Conservation (phyloP, 2,797 vertebrate genomes). For the Pogoniulus pusillus region DNA sequence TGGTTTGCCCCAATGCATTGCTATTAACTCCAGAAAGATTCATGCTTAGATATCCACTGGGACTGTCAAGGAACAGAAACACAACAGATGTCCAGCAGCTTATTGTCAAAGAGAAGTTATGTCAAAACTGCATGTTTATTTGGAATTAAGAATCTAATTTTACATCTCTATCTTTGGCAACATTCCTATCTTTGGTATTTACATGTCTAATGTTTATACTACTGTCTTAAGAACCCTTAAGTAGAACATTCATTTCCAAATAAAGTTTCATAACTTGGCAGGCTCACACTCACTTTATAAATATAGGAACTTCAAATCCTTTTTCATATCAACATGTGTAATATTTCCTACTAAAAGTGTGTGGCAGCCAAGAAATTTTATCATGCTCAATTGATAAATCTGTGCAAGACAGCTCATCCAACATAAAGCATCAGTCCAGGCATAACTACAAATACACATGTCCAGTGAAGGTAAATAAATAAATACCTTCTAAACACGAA, state of each 20-base stretch:
- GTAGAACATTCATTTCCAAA: constrained; percentile 66
- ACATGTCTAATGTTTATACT: constrained; percentile 48
- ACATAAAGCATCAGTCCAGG: neutral
- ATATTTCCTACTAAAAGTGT: constrained; percentile 50
- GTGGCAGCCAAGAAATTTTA: constrained; percentile 58
- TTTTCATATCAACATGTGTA: constrained; percentile 59
- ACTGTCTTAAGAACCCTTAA: constrained; percentile 41
- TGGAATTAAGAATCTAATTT: constrained; percentile 45
- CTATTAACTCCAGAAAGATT: neutral
- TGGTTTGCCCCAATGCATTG: neutral
- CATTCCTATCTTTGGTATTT: constrained; percentile 42
- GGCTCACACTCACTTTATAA: constrained; percentile 17
- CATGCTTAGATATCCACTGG: neutral
- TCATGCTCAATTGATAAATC: constrained; percentile 59
- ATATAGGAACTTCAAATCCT: constrained; percentile 48
- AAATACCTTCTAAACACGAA: neutral
- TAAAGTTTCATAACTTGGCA: constrained; percentile 68
- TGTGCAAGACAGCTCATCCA: constrained; percentile 27
- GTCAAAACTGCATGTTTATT: constrained; percentile 21
- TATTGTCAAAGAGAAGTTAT: constrained; percentile 1
- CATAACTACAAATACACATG: constrained; percentile 15
- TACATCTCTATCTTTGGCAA: constrained; percentile 27
- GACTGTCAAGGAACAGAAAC: constrained; percentile 10
- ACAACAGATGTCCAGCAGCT: constrained; percentile 21
- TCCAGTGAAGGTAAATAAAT: constrained; percentile 19